These are phyloP conservation scores for Hyposoter didymator DNA, from an alignment of 2,888 invertebrate species.

Conservation along the genomic window DNA sequence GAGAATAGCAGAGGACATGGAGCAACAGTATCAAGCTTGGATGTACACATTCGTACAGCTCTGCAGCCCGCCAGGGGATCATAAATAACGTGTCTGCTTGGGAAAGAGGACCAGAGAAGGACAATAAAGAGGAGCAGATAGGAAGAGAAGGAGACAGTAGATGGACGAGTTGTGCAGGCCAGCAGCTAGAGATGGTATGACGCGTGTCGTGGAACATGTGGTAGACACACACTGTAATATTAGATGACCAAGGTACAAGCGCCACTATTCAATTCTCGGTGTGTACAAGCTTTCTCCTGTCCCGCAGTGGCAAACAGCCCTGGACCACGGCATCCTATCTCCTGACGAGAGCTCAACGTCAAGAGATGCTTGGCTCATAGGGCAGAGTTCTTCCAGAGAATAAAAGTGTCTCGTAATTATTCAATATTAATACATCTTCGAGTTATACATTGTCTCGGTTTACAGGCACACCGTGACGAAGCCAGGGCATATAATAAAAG, in stretches of 20 bases:
- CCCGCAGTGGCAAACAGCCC: conserved; percentile 32
- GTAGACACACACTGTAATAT: conserved; percentile 67
- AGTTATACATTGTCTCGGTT: conserved; percentile 25
- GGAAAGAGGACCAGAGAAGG: conserved; percentile 37
- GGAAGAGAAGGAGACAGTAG: conserved; percentile 21
- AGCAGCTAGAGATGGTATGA: conserved; percentile 72
- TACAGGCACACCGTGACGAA: neutral
- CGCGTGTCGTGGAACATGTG: conserved; percentile 76
- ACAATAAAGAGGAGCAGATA: conserved; percentile 19
- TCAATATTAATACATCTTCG: conserved; percentile 49
- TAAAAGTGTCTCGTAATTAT: conserved; percentile 39
- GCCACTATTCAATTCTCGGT: conserved; percentile 77
- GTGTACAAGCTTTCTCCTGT: conserved; percentile 57
- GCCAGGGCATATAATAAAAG: neutral
- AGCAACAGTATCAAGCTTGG: conserved; percentile 60
- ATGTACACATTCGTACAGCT: conserved; percentile 48
- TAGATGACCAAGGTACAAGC: conserved; percentile 62
- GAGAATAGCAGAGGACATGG: conserved; percentile 47
- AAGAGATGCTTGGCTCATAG: conserved; percentile 22
- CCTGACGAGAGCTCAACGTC: conserved; percentile 24
- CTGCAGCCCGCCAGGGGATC: conserved; percentile 60
- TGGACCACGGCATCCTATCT: conserved; percentile 23
- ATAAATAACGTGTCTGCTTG: conserved; percentile 68
- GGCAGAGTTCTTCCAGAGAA: conserved; percentile 18
- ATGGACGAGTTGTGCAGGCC: conserved; percentile 36